Evolutionary conservation across 30 jellyfish, hydroid and myxozoan species (phyloP).

Genomic region (Hydractinia echinata): DNA sequence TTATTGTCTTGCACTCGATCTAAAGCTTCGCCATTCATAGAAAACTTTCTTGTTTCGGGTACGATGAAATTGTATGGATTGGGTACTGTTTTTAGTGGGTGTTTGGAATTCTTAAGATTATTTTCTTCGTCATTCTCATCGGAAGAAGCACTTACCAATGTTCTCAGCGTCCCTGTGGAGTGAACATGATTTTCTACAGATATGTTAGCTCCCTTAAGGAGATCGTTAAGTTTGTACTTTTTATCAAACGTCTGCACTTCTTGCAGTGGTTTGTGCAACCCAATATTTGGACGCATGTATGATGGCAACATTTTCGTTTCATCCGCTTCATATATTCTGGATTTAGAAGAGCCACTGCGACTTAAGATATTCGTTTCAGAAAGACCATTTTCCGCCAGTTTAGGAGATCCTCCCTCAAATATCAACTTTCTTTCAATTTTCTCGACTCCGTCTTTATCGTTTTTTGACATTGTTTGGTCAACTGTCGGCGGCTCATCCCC

Average conservation of each 20-base stretch:
- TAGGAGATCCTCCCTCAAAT: neutral
- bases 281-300: neutral
- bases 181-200: constrained; percentile 8
- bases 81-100: constrained; percentile 17
- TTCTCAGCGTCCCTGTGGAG: neutral
- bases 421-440: constrained; percentile 14
- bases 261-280: neutral
- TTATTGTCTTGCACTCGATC: neutral
- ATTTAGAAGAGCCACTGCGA: neutral
- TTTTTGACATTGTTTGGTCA: constrained; percentile 9
- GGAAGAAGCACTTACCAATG: neutral
- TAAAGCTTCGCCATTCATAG: neutral
- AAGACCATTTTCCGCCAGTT: neutral
- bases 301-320: neutral
- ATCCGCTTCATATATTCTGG: neutral
- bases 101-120: neutral
- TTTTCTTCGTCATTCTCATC: constrained; percentile 5
- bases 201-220: constrained; percentile 9
- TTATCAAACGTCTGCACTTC: constrained; percentile 17
- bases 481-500: constrained; percentile 11
- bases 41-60: constrained; percentile 6
- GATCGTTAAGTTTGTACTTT: constrained; percentile 2
- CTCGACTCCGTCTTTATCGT: constrained; percentile 27
- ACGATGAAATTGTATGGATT: constrained; percentile 14
- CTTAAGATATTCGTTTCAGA: neutral